Base-by-base conservation (phyloP, 2,888 invertebrate species). In the Nymphalis polychloros region DNA sequence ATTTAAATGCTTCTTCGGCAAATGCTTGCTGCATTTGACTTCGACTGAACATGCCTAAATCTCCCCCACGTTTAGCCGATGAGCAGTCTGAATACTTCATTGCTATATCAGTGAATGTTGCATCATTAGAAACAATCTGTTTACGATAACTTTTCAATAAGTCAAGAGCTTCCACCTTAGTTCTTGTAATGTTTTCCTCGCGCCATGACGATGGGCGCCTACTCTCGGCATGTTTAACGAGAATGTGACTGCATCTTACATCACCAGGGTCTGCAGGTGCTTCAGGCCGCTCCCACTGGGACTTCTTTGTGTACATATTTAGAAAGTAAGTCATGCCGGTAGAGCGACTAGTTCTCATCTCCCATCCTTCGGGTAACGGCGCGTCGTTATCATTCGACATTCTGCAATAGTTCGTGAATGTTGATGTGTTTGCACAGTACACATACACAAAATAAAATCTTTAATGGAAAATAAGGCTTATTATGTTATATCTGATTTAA, bases 11-110 rank as follows among this genome's bases (percentile, higher is more conserved):
- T 57, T 98, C 99, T 75, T 99, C 98, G 88, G 99, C 99, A 87
- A 99, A 99, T 0, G 99, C 96, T 75, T 97, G 97, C 87, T 99
- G 99, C 99, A 99, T 99, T 73, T 98, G 97, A 4, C 98, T 94
- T 74, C 96, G 94, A 13, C 96, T 96, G 88, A 99, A 99, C 74
- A 96, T 95, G 1, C 99, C 99, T 70, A 99, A 93, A 85, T 99
- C 99, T 0, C 99, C 99, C 10, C 98, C 98, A 47, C 97, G 94
- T 80, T 97, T 97, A 0, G 99, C 99, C 0, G 99, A 99, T 72
- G 98, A 98, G 85, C 99, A 99, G 84, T 99, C 99, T n/a, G 98
- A 98, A 87, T 95, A 98, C 85, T 98, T 96, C 8, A 95, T 94
- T 1, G 99, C 99, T 55, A 99, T 88, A 72, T 98, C 97, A 31